Percentiles rank a stretch among this genome's conserved stretches.
Evolutionary conservation across 2,888 invertebrate species (phyloP).

Genomic region (Drosophila kambysellisi): DNA sequence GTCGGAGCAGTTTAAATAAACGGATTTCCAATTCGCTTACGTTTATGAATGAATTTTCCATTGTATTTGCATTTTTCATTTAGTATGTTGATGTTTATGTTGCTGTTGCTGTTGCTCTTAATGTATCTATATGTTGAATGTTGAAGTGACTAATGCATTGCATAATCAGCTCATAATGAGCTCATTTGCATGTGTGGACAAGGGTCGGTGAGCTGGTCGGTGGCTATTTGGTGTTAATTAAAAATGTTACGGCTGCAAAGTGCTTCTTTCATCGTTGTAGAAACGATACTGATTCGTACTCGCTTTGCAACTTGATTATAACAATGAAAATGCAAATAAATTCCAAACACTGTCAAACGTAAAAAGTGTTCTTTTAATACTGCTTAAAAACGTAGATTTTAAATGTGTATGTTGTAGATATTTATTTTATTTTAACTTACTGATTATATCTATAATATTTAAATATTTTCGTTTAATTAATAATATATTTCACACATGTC

Average conservation of each 20-base stretch:
- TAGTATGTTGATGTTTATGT: slow-evolving; percentile 22
- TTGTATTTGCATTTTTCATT: slow-evolving; percentile 37
- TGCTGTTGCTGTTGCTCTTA: slow-evolving; percentile 4
- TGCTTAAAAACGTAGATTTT: not conserved
- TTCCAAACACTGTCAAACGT: not conserved
- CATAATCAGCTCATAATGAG: slow-evolving; percentile 72
- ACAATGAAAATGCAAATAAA: not conserved
- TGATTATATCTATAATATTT: too few species aligned
- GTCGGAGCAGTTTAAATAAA: slow-evolving; percentile 68
- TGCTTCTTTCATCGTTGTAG: slow-evolving; percentile 9
- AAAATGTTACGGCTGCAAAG: slow-evolving; percentile 41
- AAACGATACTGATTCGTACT: slow-evolving; percentile 19
- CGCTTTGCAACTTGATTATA: slow-evolving; percentile 8
- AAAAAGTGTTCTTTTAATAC: not conserved
- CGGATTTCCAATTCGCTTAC: slow-evolving; percentile 76
- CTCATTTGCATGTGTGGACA: slow-evolving; percentile 61
- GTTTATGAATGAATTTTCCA: slow-evolving; percentile 76
- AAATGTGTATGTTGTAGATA: not conserved
- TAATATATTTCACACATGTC: too few species aligned
- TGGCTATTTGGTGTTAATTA: slow-evolving; percentile 46
- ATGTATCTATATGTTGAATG: not conserved
- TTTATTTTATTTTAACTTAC: not conserved
- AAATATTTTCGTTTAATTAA: not conserved
- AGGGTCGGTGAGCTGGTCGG: slow-evolving; percentile 3
- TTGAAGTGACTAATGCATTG: slow-evolving; percentile 45